Evolutionary conservation across 1,140 invertebrate genomes (phyloP), one percentile per base, ranked within the genome.

Genomic region (Olivierus martensii): DNA sequence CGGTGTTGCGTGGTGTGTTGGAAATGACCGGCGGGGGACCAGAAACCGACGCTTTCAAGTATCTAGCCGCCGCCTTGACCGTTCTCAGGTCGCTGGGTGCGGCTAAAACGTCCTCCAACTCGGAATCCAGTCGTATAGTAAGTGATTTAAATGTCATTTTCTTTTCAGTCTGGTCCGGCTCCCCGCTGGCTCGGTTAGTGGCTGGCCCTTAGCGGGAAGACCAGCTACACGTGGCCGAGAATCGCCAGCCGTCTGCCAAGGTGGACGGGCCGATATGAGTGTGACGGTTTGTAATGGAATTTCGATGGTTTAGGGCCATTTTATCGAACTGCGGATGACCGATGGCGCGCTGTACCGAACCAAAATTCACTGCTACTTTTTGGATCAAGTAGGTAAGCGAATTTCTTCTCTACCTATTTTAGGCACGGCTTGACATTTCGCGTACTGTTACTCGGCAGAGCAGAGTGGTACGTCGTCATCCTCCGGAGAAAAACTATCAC

Each of bases 311-410:
- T 61, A 90, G 87, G 87, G 88, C 19, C 87, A 93, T 69, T 94
- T 92, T 66, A 89, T 94, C 61, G 88, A 94, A 71, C 87, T 91
- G 44, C 87, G 92, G 71, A 87, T 92, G 46, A 92, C 88, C 14
- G 87, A 92, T 67, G 87, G 88, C 48, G 87, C 87, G 7, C 71
- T 94, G 34, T 92, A 92, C 68, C 77, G 88, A 63, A 92, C 89
- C 3, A 92, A 92, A 75, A 91, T 93, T 57, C 88, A 93, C 66
- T 92, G 87, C 68, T 91, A 92, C 65, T 92, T 91, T 71, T 69
- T 89, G 57, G 88, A 94, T 64, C 57, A 94, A 69, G 90, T 41
- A 18, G 4, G 28, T n/a, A 28, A 28, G 4, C n/a, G n/a, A n/a
- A n/a, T n/a, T n/a, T n/a, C n/a, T n/a, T n/a, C n/a, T n/a, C n/a